Evolutionary conservation across 2,888 invertebrate genomes (phyloP).

Genomic region (Euzophera pinguis): DNA sequence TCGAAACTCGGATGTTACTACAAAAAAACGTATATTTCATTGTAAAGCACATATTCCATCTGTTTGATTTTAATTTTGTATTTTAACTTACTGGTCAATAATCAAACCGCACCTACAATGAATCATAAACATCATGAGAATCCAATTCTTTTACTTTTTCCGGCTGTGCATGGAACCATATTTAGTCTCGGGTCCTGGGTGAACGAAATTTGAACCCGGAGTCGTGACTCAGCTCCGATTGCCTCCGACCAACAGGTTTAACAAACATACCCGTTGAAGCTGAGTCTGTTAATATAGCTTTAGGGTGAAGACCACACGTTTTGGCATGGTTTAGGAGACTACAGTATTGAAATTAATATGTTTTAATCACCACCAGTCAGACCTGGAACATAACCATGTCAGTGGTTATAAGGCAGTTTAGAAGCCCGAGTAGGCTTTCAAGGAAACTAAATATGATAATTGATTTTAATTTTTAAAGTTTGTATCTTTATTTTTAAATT

Average conservation of each 20-base stretch:
- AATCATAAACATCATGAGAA: slow-evolving; percentile 3
- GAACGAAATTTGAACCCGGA: slow-evolving; percentile 56
- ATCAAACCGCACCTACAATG: neutral
- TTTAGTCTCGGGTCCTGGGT: slow-evolving; percentile 39
- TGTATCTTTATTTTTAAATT: too few species aligned
- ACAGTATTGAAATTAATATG: too few species aligned
- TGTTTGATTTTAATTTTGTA: neutral
- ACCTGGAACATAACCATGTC: too few species aligned
- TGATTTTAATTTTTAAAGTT: too few species aligned
- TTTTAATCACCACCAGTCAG: too few species aligned
- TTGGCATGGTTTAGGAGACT: slow-evolving; percentile 20
- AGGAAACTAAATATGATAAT: too few species aligned
- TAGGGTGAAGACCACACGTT: slow-evolving; percentile 29
- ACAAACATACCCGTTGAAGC: slow-evolving; percentile 28
- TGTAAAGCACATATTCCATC: too few species aligned
- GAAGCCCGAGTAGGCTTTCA: too few species aligned
- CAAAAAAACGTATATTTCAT: too few species aligned
- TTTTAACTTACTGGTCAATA: neutral
- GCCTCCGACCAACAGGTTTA: slow-evolving; percentile 47
- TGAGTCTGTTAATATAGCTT: slow-evolving; percentile 21
- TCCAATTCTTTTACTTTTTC: slow-evolving; percentile 2
- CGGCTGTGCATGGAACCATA: slow-evolving; percentile 12
- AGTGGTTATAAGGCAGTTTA: too few species aligned
- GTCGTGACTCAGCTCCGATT: slow-evolving; percentile 53
- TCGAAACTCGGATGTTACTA: too few species aligned